Conservation (phyloP, 2,113 vertebrate species). For the Steatornis caripensis region DNA sequence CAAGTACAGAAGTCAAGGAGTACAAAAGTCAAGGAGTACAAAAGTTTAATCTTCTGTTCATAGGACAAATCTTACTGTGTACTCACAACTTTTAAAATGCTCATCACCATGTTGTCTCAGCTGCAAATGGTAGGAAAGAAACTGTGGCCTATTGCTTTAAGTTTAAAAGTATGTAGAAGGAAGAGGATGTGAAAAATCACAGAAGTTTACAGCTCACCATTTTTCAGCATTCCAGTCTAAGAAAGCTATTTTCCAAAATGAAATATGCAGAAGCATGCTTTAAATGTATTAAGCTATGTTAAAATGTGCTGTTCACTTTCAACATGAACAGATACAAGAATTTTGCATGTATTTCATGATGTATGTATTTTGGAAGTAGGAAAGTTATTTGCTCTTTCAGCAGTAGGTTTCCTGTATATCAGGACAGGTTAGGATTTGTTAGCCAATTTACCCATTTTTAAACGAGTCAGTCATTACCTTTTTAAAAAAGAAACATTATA, state of each 20-base stretch:
- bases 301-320: neutral
- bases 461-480: neutral
- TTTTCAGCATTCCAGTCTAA: neutral
- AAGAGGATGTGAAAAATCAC: neutral
- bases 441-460: neutral
- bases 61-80: neutral
- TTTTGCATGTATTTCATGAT: neutral
- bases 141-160: neutral
- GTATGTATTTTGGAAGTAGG: neutral
- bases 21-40: neutral
- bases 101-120: neutral
- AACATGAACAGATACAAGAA: neutral
- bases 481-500: neutral
- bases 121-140: neutral
- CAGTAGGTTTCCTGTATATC: neutral
- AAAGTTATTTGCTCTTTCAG: slow-evolving; percentile 4
- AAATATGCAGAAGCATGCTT: neutral
- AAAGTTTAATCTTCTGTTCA: neutral
- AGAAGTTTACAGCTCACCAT: neutral
- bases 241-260: neutral
- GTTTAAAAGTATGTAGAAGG: neutral
- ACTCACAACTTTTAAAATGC: neutral
- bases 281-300: neutral
- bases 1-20: no score
- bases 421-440: neutral